Percentiles rank a stretch among this genome's conserved stretches.
phyloP scores from a whole-genome alignment of 2,113 vertebrate genomes.

The Typhlomys cinereus region DNA sequence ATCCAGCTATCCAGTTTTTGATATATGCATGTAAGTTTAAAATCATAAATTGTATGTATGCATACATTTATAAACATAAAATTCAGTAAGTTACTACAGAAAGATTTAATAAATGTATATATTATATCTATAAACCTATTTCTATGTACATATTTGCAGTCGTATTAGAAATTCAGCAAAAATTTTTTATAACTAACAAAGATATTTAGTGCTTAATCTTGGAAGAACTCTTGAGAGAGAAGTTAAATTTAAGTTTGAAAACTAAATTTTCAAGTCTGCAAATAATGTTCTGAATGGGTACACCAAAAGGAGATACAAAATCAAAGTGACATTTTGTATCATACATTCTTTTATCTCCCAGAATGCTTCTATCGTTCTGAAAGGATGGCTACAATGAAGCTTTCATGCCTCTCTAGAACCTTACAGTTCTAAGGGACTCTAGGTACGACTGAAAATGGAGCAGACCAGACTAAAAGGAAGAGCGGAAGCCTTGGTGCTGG shows the following conservation, averaged over 20 bases:
- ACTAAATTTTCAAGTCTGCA: constrained; percentile 27
- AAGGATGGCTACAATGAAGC: not conserved
- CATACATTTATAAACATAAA: not conserved
- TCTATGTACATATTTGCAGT: not conserved
- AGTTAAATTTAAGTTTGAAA: constrained; percentile 19
- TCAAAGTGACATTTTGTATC: not conserved
- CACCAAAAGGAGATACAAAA: not conserved
- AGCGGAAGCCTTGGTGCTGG: not conserved
- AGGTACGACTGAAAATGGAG: not conserved
- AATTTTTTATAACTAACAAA: not conserved
- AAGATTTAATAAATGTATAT: rapidly evolving
- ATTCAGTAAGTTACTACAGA: not conserved
- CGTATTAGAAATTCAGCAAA: not conserved
- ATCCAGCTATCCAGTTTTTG: not conserved
- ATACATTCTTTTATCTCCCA: not conserved
- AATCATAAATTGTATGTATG: not conserved
- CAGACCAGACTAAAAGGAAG: not conserved
- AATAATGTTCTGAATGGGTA: not conserved
- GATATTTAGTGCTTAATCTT: not conserved
- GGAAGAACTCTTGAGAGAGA: not conserved
- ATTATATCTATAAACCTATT: not conserved
- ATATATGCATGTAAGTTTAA: not conserved
- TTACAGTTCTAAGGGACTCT: not conserved
- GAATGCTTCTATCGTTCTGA: not conserved
- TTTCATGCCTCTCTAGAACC: not conserved